These are phyloP conservation scores for Meandrusa payeni DNA, from an alignment of 2,888 invertebrate species.

Conservation along the genomic window DNA sequence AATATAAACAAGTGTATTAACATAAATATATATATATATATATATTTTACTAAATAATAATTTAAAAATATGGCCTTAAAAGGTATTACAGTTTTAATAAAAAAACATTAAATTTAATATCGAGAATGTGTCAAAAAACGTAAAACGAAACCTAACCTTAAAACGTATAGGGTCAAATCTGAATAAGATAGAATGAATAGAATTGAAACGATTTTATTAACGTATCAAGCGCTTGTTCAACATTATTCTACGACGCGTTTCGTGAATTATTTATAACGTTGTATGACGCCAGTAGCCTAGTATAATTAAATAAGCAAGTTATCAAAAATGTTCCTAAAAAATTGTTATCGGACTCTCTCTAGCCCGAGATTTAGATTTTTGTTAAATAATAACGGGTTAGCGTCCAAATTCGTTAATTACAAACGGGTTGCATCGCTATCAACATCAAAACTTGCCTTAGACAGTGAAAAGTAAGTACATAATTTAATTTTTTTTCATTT, in stretches of 20 bases:
- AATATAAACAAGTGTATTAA: too few species aligned
- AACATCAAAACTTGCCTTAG: slow-evolving; percentile 55
- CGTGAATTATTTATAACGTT: slow-evolving; percentile 25
- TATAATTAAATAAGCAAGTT: neutral
- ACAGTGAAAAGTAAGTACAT: slow-evolving; percentile 63
- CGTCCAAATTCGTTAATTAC: slow-evolving; percentile 52
- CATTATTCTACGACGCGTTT: neutral
- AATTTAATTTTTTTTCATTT: neutral
- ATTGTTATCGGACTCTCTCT: slow-evolving; percentile 55
- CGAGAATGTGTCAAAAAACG: neutral
- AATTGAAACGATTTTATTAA: neutral
- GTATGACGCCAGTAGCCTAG: neutral
- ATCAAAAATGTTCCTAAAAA: slow-evolving; percentile 54
- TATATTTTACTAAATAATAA: too few species aligned
- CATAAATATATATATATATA: too few species aligned
- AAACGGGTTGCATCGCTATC: slow-evolving; percentile 53
- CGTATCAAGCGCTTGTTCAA: neutral
- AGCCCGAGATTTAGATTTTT: slow-evolving; percentile 44
- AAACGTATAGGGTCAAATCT: slow-evolving; percentile 6
- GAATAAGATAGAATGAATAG: slow-evolving; percentile 1
- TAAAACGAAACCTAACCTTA: slow-evolving; percentile 13
- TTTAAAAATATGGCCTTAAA: too few species aligned
- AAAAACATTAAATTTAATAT: too few species aligned
- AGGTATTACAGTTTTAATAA: too few species aligned
- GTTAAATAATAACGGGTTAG: slow-evolving; percentile 44